Evolutionary conservation across 2,797 vertebrate species (phyloP).

Genomic region (Rhabdomys pumilio): DNA sequence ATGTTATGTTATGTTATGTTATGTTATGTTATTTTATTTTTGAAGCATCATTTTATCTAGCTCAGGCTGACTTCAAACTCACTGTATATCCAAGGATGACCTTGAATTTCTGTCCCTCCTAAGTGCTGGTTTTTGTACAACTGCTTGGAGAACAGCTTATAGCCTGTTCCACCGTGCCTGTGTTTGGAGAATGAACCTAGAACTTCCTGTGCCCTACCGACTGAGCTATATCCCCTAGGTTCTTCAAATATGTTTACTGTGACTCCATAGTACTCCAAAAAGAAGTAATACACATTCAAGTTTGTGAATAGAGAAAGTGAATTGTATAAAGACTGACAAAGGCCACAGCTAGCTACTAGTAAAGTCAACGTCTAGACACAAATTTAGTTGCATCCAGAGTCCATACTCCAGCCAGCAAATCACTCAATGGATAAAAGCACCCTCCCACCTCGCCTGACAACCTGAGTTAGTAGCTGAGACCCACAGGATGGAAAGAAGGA

Average conservation of each 20-base stretch:
- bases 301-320: neutral
- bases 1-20: neutral
- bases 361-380: neutral
- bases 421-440: neutral
- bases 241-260: neutral
- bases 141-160: no score
- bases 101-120: neutral
- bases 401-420: neutral
- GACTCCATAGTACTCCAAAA: neutral
- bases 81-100: neutral
- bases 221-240: neutral
- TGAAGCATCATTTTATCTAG: neutral
- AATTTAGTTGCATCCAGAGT: neutral
- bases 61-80: neutral
- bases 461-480: neutral
- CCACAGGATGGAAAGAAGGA: neutral
- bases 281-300: neutral
- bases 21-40: no score
- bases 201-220: neutral
- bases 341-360: neutral
- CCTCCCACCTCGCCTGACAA: neutral
- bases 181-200: neutral
- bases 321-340: neutral
- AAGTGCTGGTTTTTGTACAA: neutral
- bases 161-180: neutral